These are phyloP conservation scores for Tokudaia tokunoshimensis DNA, from an alignment of 2,797 vertebrate species.

Conservation along the genomic window DNA sequence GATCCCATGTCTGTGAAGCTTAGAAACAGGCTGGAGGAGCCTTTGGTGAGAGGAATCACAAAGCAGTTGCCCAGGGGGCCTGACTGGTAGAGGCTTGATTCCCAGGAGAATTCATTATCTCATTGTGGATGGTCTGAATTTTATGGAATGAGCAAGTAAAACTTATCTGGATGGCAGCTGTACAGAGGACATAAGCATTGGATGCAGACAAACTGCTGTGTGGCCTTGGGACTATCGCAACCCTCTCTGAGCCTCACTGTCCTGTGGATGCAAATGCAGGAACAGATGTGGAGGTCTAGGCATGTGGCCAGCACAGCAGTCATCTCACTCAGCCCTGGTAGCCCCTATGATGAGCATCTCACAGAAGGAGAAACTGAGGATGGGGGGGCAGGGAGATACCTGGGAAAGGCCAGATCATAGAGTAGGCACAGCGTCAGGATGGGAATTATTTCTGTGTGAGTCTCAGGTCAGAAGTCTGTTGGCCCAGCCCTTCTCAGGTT, in stretches of 20 bases:
- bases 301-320: neutral
- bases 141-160: neutral
- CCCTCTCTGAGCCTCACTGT: conserved; percentile 21
- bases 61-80: neutral
- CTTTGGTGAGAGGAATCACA: neutral
- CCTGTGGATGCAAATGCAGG: neutral
- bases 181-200: neutral
- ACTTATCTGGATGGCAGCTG: neutral
- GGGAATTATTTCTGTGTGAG: neutral
- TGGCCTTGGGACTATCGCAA: neutral
- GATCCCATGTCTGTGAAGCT: neutral
- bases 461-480: neutral
- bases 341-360: neutral
- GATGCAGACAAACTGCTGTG: neutral
- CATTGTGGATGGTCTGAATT: neutral
- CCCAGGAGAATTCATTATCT: neutral
- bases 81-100: neutral
- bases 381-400: neutral
- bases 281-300: neutral
- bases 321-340: neutral
- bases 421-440: neutral
- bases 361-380: neutral
- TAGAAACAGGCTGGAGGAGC: neutral
- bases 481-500: neutral
- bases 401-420: neutral